Base-by-base conservation (phyloP, 2,888 invertebrate genomes). In the Brachypterus glaber region DNA sequence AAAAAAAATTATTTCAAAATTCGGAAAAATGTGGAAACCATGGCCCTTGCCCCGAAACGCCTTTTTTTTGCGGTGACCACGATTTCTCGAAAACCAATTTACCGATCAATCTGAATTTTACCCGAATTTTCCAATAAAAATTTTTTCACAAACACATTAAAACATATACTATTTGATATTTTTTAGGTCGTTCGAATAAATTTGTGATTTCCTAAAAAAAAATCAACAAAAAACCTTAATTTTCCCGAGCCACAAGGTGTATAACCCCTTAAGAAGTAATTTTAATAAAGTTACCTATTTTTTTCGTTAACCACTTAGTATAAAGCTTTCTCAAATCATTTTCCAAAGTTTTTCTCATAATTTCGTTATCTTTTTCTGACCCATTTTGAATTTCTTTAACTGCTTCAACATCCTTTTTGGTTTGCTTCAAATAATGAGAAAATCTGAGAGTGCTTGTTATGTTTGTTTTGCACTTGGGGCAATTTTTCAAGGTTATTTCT, bases 361-460 rank as follows among this genome's bases (percentile, higher is more conserved):
- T 11, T 27, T 27, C 27, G 27, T 27, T 27, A 11, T 27, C 7
- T 9, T 27, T 27, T 5, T 27, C 7, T 5, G 7, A 5, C 4
- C 27, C 27, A 11, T 27, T 27, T 5, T 11, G 12, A 5, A 5
- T 27, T 4, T 4, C 8, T 13, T 53, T 53, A 8, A 50, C 51
- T 14, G 40, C 35, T 5, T 29, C 35, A 4, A 58, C 46, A 38
- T 53, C 55, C 1, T 15, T 4, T 27, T 52, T 31, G 3, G 49
- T 46, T 21, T 26, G 35, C 43, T 55, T 58, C 3, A 51, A 35
- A 33, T 48, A 50, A 34, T 55, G 47, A 13, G 51, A 49, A 33
- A 52, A 58, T 39, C 58, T 34, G 25, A 49, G 35, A 2, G 58
- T 56, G 4, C 41, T 50, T 25, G 37, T 50, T 35, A 58, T 54